phyloP scores from a whole-genome alignment of 2,113 vertebrate species.

The Oncorhynchus keta region DNA sequence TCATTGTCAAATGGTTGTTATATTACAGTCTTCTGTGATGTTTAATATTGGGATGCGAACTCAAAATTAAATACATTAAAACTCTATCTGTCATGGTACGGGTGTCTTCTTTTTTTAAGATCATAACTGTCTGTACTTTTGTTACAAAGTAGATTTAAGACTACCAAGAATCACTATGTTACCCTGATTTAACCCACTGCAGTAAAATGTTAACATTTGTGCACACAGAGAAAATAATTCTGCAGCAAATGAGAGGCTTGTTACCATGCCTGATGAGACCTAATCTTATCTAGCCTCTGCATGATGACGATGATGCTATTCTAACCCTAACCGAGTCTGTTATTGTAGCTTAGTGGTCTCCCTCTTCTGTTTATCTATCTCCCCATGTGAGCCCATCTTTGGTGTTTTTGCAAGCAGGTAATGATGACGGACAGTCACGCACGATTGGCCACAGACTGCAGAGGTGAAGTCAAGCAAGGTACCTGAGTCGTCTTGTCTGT shows the following conservation, averaged over 20 bases:
- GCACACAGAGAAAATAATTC: conserved; percentile 24
- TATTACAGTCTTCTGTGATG: too few relatives aligned
- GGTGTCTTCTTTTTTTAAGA: too few relatives aligned
- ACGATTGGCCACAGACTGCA: conserved; percentile 48
- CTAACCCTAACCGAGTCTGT: conserved; percentile 82
- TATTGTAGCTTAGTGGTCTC: conserved; percentile 81
- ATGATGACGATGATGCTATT: conserved; percentile 74
- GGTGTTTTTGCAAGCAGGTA: conserved; percentile 77
- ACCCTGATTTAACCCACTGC: too few relatives aligned
- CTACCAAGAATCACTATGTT: too few relatives aligned
- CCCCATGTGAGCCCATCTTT: conserved; percentile 56
- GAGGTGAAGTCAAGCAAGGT: conserved; percentile 65
- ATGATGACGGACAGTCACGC: conserved; percentile 72
- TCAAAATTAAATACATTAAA: too few relatives aligned
- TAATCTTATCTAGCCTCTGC: conserved; percentile 72
- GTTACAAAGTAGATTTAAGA: too few relatives aligned
- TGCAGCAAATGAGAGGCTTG: conserved; percentile 24
- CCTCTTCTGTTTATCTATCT: conserved; percentile 73
- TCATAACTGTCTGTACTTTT: too few relatives aligned
- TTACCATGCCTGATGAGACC: conserved; percentile 34
- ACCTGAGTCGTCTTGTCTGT: conserved; percentile 12
- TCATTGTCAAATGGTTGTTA: too few relatives aligned
- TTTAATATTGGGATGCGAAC: too few relatives aligned
- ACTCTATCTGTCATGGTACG: too few relatives aligned
- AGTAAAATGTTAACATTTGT: neutral